Conservation (phyloP, 2,113 vertebrate genomes). For the Urocynchramus pylzowi region DNA sequence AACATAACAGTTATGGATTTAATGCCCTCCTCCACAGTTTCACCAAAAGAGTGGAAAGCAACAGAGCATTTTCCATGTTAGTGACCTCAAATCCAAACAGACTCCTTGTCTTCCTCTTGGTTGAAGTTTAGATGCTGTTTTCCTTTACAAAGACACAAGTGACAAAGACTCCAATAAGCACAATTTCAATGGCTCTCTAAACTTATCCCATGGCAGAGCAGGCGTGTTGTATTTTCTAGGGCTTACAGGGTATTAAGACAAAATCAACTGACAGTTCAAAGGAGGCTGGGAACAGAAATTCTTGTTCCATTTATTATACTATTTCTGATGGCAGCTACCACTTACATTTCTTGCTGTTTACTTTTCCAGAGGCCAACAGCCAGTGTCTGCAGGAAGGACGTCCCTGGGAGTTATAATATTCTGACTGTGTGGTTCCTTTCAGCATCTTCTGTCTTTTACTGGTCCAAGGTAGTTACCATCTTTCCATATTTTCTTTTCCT, state of each 20-base stretch:
- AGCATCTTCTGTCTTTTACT: background rate
- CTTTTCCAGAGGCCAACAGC: conserved; percentile 10
- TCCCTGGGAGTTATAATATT: background rate
- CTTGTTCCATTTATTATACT: background rate
- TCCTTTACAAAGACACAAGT: background rate
- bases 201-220: background rate
- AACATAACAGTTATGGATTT: background rate
- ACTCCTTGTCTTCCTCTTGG: background rate
- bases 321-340: background rate
- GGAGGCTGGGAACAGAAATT: conserved; percentile 18
- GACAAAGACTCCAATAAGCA: background rate
- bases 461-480: background rate
- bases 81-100: background rate
- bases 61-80: background rate
- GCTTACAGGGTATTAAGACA: background rate
- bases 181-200: background rate
- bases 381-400: background rate
- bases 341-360: conserved; percentile 20
- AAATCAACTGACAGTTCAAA: conserved; percentile 12
- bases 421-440: background rate
- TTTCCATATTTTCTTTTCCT: background rate
- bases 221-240: background rate
- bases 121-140: background rate
- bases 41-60: background rate
- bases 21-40: background rate